Evolutionary conservation across 1,140 invertebrate genomes (phyloP).

Genomic region (Brachystomella parvula): DNA sequence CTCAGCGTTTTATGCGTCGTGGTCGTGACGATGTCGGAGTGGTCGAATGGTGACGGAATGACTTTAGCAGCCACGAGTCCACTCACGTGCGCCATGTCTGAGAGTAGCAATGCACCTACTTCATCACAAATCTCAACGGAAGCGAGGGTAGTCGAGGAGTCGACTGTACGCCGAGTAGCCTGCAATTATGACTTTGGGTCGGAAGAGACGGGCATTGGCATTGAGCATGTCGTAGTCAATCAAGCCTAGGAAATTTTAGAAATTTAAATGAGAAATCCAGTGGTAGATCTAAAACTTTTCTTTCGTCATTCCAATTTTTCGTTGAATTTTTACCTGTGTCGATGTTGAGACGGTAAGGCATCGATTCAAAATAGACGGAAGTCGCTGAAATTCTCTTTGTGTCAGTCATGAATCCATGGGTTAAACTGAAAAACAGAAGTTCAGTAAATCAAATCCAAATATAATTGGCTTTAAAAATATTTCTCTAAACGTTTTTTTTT

Average conservation of each 20-base stretch:
- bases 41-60: conserved; percentile 56
- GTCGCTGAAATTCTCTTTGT: conserved; percentile 57
- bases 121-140: conserved; percentile 55
- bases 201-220: conserved; percentile 52
- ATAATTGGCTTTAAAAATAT: too few relatives aligned
- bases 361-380: conserved; percentile 59
- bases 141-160: conserved; percentile 57
- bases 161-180: conserved; percentile 60
- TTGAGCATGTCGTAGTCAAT: conserved; percentile 61
- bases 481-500: too few relatives aligned
- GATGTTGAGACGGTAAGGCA: conserved; percentile 57
- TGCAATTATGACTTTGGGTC: conserved; percentile 59
- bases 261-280: too few relatives aligned
- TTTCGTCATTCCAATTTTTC: neutral
- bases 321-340: conserved; percentile 42
- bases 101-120: conserved; percentile 52
- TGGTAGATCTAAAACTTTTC: neutral
- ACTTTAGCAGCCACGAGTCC: conserved; percentile 57
- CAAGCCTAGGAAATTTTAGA: conserved; percentile 43
- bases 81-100: conserved; percentile 60
- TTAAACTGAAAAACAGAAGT: conserved; percentile 45
- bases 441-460: too few relatives aligned
- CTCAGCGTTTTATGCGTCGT: conserved; percentile 90
- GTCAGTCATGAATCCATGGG: conserved; percentile 60
- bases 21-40: conserved; percentile 85